These are phyloP conservation scores for Epinotia demarniana DNA, from an alignment of 2,888 invertebrate genomes.

Conservation along the genomic window DNA sequence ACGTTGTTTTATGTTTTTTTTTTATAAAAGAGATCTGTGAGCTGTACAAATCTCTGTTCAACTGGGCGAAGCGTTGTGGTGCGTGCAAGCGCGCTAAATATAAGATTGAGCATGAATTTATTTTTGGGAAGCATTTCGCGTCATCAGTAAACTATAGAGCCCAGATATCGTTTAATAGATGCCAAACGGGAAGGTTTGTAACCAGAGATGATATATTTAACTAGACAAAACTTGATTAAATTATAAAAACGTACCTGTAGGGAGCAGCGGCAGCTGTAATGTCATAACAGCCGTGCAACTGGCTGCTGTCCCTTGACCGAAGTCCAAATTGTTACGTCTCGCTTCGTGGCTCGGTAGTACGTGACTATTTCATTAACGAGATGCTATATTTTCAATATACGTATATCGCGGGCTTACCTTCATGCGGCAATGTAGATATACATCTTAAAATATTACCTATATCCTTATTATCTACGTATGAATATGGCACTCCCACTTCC, in stretches of 20 bases:
- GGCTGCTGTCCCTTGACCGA: constrained; percentile 55
- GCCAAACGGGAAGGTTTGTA: constrained; percentile 51
- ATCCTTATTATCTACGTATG: background rate
- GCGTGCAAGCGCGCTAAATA: constrained; percentile 82
- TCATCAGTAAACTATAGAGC: constrained; percentile 68
- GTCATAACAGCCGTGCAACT: constrained; percentile 38
- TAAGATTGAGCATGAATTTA: constrained; percentile 82
- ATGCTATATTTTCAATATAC: constrained; percentile 3
- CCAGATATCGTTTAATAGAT: constrained; percentile 48
- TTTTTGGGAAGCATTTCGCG: constrained; percentile 81
- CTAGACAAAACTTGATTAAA: background rate
- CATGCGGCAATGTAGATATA: background rate
- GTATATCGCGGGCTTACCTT: background rate
- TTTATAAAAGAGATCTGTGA: constrained; percentile 70
- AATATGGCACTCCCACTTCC: too few species aligned
- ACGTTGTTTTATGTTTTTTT: constrained; percentile 59
- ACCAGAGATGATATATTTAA: constrained; percentile 32
- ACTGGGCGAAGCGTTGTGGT: constrained; percentile 76
- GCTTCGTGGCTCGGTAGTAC: constrained; percentile 51
- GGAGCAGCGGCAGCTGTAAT: constrained; percentile 46
- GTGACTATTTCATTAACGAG: constrained; percentile 60
- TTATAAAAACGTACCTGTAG: constrained; percentile 43
- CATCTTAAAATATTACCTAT: background rate
- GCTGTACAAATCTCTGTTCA: constrained; percentile 79
- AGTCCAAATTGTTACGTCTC: constrained; percentile 56